A percentile compares a stretch with the other conserved stretches of the same genome.
These are phyloP conservation scores for Octonoba sinensis DNA, from an alignment of 2,888 invertebrate species.

Conservation along the genomic window DNA sequence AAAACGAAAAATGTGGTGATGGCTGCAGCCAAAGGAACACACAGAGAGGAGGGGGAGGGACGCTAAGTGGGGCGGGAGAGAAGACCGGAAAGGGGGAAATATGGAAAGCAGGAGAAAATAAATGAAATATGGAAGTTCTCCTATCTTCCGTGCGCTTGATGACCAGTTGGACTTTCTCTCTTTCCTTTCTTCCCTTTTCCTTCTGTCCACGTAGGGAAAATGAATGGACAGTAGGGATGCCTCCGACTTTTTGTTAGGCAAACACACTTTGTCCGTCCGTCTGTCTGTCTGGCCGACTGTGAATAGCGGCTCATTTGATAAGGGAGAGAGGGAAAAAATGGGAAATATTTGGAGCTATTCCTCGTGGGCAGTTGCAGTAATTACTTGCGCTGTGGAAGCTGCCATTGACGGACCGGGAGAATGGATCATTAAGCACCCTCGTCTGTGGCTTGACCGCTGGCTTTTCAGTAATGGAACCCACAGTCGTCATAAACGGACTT, in stretches of 20 bases:
- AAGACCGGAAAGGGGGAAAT: constrained; percentile 32
- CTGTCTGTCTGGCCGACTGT: constrained; percentile 18
- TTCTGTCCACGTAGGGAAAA: constrained; percentile 22
- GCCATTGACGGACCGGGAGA: constrained; percentile 47
- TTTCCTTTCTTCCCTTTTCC: constrained; percentile 24
- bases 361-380: constrained; percentile 54
- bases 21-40: constrained; percentile 7
- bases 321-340: constrained; percentile 23
- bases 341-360: constrained; percentile 38
- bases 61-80: constrained; percentile 6
- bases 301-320: constrained; percentile 49
- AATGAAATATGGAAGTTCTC: constrained; percentile 62
- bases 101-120: constrained; percentile 58
- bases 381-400: constrained; percentile 30
- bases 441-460: background rate
- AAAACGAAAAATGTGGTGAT: background rate
- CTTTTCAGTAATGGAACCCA: constrained; percentile 12
- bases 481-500: constrained; percentile 26
- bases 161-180: constrained; percentile 51
- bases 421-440: constrained; percentile 48
- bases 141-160: constrained; percentile 57
- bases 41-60: constrained; percentile 3
- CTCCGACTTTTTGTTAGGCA: constrained; percentile 57
- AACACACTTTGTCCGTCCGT: constrained; percentile 54
- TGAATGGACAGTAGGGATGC: constrained; percentile 17